Conservation (phyloP, 2,888 invertebrate genomes). For the Hydriomena furcata region DNA sequence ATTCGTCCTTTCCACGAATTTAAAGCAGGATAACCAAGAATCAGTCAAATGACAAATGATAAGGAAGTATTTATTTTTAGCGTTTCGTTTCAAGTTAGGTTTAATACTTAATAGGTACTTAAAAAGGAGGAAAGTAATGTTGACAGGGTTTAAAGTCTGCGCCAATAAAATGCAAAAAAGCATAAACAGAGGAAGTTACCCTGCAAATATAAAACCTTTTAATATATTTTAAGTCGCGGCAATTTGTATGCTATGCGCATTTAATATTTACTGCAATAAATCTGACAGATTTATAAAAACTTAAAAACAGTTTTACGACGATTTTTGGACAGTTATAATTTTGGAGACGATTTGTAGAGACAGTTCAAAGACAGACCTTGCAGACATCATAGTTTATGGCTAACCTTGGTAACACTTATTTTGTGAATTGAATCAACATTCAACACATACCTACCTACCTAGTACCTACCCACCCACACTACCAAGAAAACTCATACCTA, state of each 20-base stretch:
- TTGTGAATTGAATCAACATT: slow-evolving; percentile 7
- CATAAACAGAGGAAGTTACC: slow-evolving; percentile 7
- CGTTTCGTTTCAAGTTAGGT: neutral
- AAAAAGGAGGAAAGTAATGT: slow-evolving; percentile 8
- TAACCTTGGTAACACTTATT: slow-evolving; percentile 19
- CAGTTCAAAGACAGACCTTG: slow-evolving; percentile 17
- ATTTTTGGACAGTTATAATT: slow-evolving; percentile 11
- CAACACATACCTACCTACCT: too few relatives aligned
- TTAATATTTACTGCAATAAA: slow-evolving; percentile 8
- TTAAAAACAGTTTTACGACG: neutral
- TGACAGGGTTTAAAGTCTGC: slow-evolving; percentile 1
- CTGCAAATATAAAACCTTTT: slow-evolving; percentile 12
- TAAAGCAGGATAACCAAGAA: too few relatives aligned
- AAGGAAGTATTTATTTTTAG: neutral
- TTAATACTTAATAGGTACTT: slow-evolving; percentile 2
- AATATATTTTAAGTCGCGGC: neutral
- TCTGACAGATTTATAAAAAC: slow-evolving; percentile 12
- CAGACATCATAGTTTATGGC: slow-evolving; percentile 13
- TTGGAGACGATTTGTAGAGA: slow-evolving; percentile 17
- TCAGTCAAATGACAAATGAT: neutral
- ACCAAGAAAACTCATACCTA: too few relatives aligned
- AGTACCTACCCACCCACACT: neutral
- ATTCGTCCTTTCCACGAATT: too few relatives aligned
- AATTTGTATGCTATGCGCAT: slow-evolving; percentile 22
- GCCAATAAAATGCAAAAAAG: slow-evolving; percentile 7